Conservation (phyloP, 2,113 vertebrate genomes). For the Eurypyga helias region DNA sequence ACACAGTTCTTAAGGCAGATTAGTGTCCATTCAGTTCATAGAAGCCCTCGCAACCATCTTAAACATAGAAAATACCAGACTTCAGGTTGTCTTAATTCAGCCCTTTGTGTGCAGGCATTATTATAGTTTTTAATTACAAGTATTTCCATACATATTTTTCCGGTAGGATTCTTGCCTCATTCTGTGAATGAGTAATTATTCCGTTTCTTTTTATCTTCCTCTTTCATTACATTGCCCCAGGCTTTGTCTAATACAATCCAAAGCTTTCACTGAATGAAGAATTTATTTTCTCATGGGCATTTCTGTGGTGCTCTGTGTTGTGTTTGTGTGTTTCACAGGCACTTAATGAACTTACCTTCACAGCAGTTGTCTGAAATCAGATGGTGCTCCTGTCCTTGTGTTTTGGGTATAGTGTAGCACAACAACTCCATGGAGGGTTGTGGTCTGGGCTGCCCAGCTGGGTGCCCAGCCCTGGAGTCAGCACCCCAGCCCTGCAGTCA, state of each 20-base stretch:
- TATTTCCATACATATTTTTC: conserved; percentile 65
- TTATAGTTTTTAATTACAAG: conserved; percentile 54
- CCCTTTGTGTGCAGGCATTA: conserved; percentile 41
- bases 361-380: not conserved
- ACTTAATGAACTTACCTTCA: not conserved
- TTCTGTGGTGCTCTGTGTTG: conserved; percentile 38
- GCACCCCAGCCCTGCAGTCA: not conserved
- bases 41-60: not conserved
- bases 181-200: conserved; percentile 69
- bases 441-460: not conserved
- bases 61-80: not conserved
- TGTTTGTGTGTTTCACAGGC: conserved; percentile 50
- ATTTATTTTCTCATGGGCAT: conserved; percentile 68
- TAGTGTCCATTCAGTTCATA: not conserved
- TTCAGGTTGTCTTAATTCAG: conserved; percentile 7
- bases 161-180: conserved; percentile 56
- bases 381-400: not conserved
- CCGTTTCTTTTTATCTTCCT: conserved; percentile 66
- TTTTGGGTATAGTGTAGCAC: not conserved
- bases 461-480: not conserved
- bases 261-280: conserved; percentile 62
- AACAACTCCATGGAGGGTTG: rapidly evolving
- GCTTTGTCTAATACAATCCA: conserved; percentile 69
- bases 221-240: conserved; percentile 66
- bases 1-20: not conserved